Conservation (phyloP, 1,140 invertebrate species). For the Sipha flava region DNA sequence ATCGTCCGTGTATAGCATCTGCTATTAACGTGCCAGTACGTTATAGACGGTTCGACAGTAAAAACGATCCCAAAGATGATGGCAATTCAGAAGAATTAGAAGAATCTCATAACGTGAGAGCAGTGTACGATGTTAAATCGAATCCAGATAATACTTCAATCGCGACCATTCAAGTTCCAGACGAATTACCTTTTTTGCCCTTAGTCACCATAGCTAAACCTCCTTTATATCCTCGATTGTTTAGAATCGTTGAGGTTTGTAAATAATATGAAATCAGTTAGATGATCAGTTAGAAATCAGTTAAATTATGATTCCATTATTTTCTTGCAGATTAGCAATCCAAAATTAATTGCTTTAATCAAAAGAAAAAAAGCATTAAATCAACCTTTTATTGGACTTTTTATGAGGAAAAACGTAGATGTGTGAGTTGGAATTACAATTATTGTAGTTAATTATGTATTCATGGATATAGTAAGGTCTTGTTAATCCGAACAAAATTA, state of each 20-base stretch:
- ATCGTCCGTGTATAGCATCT: not conserved
- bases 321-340: slow-evolving; percentile 68
- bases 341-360: slow-evolving; percentile 79
- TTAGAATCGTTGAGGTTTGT: slow-evolving; percentile 10
- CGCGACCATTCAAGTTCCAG: slow-evolving; percentile 2
- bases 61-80: not conserved
- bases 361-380: slow-evolving; percentile 89
- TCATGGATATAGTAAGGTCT: too few species aligned
- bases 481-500: too few species aligned
- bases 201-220: not conserved
- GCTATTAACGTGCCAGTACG: not conserved
- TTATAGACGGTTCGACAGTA: slow-evolving; percentile 1
- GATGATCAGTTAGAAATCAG: too few species aligned
- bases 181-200: not conserved
- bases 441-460: not conserved
- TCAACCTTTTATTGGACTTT: slow-evolving; percentile 96
- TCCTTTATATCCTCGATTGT: not conserved
- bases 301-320: too few species aligned
- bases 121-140: not conserved
- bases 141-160: not conserved
- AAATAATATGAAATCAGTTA: not conserved
- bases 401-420: slow-evolving; percentile 80
- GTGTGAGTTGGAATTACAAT: slow-evolving; percentile 51
- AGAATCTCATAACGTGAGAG: not conserved
- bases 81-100: not conserved